Conservation (phyloP, 2,797 vertebrate genomes). For the Nyctibius grandis region DNA sequence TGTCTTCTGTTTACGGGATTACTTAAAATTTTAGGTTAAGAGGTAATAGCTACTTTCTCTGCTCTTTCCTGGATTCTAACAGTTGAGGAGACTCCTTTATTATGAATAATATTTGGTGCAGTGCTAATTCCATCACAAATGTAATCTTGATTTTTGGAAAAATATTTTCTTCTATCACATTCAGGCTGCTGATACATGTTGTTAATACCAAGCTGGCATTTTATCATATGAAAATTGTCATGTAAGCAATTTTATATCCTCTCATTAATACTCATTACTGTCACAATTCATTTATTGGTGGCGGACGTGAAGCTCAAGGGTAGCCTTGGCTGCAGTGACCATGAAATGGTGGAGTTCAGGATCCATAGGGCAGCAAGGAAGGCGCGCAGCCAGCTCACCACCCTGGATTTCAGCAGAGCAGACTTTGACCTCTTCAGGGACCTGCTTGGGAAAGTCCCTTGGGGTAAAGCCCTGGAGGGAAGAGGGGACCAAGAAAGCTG, state of each 20-base stretch:
- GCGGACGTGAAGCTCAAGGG: no score
- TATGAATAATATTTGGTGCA: not conserved
- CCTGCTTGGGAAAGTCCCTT: no score
- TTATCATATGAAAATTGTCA: not conserved
- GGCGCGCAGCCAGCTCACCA: no score
- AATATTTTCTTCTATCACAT: not conserved
- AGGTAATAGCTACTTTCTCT: not conserved
- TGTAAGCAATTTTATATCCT: not conserved
- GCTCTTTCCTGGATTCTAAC: not conserved
- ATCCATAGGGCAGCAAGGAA: no score
- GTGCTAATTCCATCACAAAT: not conserved
- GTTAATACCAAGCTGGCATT: not conserved
- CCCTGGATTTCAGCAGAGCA: no score
- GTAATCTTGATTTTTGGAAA: not conserved
- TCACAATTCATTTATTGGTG: slow-evolving; percentile 7
- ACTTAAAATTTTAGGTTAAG: not conserved
- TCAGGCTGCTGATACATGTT: not conserved
- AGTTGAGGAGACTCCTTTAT: not conserved
- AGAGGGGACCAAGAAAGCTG: no score
- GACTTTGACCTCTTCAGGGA: no score
- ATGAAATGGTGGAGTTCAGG: no score
- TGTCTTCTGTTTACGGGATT: not conserved
- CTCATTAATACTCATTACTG: not conserved
- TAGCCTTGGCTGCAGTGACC: no score
- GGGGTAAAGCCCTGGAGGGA: no score